Evolutionary conservation across 1,140 invertebrate genomes (phyloP).

Genomic region (Leptopilina boulardi): DNA sequence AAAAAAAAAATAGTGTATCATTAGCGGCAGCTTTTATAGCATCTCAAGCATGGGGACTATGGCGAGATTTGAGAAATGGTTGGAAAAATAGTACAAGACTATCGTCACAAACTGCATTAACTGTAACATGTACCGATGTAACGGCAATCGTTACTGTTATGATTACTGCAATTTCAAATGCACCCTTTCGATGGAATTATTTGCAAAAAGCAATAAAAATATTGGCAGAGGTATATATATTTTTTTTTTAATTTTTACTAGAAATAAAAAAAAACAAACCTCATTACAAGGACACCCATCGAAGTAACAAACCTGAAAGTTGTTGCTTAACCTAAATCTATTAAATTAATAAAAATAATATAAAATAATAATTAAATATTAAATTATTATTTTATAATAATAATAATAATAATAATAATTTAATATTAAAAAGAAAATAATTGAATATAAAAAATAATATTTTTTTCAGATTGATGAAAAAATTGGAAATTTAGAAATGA

Average conservation of each 20-base stretch:
- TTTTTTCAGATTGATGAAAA: conserved; percentile 64
- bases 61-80: conserved; percentile 68
- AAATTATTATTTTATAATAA: too few species aligned
- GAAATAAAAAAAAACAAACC: too few species aligned
- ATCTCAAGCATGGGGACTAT: conserved; percentile 65
- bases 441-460: too few species aligned
- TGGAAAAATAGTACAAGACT: conserved; percentile 71
- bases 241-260: too few species aligned
- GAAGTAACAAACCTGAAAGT: too few species aligned
- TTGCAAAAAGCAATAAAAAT: conserved; percentile 63
- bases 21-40: conserved; percentile 55
- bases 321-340: too few species aligned
- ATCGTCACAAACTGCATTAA: conserved; percentile 67
- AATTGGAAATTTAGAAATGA: conserved; percentile 56
- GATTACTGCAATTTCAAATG: conserved; percentile 56
- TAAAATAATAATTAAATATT: too few species aligned
- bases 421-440: not conserved
- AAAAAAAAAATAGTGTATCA: conserved; percentile 45
- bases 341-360: too few species aligned
- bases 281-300: too few species aligned
- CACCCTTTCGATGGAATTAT: conserved; percentile 64
- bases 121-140: conserved; percentile 68
- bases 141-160: conserved; percentile 63
- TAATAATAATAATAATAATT: not conserved
- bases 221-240: conserved; percentile 67